These are phyloP conservation scores for Lepus oiostolus DNA, from an alignment of 2,797 vertebrate genomes.

Conservation along the genomic window DNA sequence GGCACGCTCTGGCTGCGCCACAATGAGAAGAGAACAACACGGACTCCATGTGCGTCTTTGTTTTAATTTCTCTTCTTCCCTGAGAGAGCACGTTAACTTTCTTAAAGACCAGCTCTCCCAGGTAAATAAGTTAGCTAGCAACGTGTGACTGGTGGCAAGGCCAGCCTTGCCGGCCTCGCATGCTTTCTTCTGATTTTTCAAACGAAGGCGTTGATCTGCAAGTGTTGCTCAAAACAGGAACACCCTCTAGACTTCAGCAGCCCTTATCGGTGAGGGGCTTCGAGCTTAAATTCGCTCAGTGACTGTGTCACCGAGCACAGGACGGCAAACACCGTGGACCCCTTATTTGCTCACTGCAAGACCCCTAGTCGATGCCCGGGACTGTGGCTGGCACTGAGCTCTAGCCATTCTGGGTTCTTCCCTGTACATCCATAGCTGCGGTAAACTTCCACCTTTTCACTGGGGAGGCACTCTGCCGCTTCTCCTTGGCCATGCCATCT, in stretches of 20 bases:
- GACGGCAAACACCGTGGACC: background rate
- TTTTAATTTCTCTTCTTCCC: background rate
- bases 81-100: background rate
- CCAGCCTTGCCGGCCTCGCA: background rate
- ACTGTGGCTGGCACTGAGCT: background rate
- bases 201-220: background rate
- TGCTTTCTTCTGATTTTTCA: background rate
- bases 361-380: background rate
- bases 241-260: background rate
- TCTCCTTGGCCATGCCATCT: background rate
- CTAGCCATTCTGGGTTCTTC: background rate
- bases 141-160: background rate
- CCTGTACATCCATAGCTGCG: background rate
- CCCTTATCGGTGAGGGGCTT: background rate
- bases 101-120: background rate
- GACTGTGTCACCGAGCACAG: background rate
- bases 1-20: slow-evolving; percentile 35
- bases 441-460: background rate
- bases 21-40: slow-evolving; percentile 37
- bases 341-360: too few species aligned
- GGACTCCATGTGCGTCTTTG: fast-evolving
- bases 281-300: background rate
- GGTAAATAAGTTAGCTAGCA: fast-evolving
- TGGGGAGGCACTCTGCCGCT: background rate
- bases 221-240: fast-evolving